Evolutionary conservation across 2,797 vertebrate genomes (phyloP).

Genomic region (Hirundo rustica): DNA sequence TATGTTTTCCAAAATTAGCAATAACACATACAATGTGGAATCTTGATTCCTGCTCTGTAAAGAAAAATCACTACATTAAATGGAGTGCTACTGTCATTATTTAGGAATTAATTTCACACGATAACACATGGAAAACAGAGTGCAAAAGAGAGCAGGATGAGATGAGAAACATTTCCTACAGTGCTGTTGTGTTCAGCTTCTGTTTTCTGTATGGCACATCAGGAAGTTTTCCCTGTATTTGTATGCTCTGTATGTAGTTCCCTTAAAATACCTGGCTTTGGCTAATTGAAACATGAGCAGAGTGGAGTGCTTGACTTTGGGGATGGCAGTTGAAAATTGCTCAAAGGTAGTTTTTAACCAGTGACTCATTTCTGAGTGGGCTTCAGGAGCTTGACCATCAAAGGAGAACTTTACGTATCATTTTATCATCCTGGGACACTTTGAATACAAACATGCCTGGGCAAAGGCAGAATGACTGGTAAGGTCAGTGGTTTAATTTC

Average conservation of each 20-base stretch:
- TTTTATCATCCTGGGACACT: not conserved
- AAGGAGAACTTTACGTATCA: not conserved
- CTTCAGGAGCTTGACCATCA: not conserved
- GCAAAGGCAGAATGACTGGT: not conserved
- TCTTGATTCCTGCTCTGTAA: not conserved
- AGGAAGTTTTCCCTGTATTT: not conserved
- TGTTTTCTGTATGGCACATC: not conserved
- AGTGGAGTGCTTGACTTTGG: not conserved
- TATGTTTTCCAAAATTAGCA: conserved; percentile 1
- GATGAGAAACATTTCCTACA: not conserved
- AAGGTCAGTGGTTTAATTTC: not conserved
- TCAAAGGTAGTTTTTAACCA: conserved; percentile 18
- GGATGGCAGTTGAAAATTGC: not conserved
- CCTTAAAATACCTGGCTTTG: not conserved
- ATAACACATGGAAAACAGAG: not conserved
- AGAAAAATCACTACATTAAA: conserved; percentile 12
- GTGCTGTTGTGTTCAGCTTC: not conserved
- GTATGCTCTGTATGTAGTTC: not conserved
- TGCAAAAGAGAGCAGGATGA: not conserved
- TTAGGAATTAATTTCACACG: not conserved
- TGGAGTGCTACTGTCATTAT: not conserved
- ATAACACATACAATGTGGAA: not conserved
- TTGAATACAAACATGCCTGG: not conserved
- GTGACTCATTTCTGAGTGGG: conserved; percentile 14
- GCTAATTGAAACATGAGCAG: conserved; percentile 15